phyloP scores from a whole-genome alignment of 2,797 vertebrate species.

The Odontamblyopus rebecca region DNA sequence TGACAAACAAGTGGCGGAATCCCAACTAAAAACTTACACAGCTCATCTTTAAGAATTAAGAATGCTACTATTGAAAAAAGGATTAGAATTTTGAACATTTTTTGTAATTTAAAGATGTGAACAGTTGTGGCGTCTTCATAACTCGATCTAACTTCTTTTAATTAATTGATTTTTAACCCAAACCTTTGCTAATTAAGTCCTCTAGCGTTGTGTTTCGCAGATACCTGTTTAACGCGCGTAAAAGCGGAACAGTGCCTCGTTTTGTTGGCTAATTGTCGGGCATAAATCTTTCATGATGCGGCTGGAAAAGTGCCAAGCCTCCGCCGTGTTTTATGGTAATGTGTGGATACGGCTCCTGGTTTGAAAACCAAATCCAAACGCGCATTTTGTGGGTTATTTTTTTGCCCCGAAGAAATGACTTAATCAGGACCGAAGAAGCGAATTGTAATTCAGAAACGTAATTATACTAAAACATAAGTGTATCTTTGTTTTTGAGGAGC shows the following conservation, averaged over 20 bases:
- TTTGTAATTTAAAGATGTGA: neutral
- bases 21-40: too few relatives aligned
- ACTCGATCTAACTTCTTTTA: neutral
- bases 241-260: constrained; percentile 1
- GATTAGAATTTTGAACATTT: too few relatives aligned
- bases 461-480: constrained; percentile 1
- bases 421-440: constrained; percentile 3
- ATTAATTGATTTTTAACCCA: neutral
- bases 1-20: too few relatives aligned
- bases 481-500: neutral
- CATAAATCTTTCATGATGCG: constrained; percentile 4
- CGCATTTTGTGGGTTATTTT: neutral
- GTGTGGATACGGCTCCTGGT: neutral
- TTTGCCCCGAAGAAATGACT: constrained; percentile 7
- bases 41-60: too few relatives aligned
- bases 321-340: constrained; percentile 6
- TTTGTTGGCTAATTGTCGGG: constrained; percentile 1
- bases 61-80: neutral
- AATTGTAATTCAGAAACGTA: neutral
- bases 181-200: neutral
- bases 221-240: constrained; percentile 1
- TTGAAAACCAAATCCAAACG: neutral
- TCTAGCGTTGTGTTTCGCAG: neutral
- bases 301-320: constrained; percentile 6
- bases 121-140: neutral